phyloP scores from a whole-genome alignment of 2,888 invertebrate genomes.

The Emesis furor region DNA sequence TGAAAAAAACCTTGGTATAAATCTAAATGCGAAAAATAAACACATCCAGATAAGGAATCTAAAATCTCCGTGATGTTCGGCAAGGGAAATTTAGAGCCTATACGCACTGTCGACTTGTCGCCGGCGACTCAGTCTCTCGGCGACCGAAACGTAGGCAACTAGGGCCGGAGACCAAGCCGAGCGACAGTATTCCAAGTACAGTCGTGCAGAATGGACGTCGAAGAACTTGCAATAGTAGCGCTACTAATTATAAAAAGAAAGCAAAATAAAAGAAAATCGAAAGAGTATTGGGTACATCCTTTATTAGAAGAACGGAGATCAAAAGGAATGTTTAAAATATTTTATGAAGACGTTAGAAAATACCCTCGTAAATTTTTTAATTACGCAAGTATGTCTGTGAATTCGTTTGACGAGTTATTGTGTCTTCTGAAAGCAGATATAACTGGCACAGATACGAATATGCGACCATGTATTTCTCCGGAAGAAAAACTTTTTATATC shows the following conservation, averaged over 20 bases:
- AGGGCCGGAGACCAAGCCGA: not conserved
- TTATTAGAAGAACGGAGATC: not conserved
- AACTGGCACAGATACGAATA: not conserved
- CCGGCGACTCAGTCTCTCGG: not conserved
- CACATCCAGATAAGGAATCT: no score
- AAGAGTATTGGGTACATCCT: not conserved
- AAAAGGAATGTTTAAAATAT: constrained; percentile 9
- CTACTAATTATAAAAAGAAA: not conserved
- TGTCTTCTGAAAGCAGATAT: not conserved
- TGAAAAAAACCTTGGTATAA: no score
- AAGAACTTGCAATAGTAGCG: not conserved
- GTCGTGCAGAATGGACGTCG: not conserved
- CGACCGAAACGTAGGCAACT: not conserved
- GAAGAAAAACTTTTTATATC: constrained; percentile 1
- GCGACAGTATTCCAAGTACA: constrained; percentile 8
- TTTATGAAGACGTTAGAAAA: not conserved
- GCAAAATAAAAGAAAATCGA: not conserved
- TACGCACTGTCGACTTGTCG: not conserved
- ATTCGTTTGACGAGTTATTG: not conserved
- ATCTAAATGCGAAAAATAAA: no score
- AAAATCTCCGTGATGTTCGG: no score
- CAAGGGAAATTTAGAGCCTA: no score
- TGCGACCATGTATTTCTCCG: not conserved
- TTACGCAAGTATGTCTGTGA: not conserved
- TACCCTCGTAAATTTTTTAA: not conserved